Evolutionary conservation across 2,797 vertebrate genomes (phyloP), one percentile per base, ranked within the genome.

Genomic region (Myripristis murdjan): DNA sequence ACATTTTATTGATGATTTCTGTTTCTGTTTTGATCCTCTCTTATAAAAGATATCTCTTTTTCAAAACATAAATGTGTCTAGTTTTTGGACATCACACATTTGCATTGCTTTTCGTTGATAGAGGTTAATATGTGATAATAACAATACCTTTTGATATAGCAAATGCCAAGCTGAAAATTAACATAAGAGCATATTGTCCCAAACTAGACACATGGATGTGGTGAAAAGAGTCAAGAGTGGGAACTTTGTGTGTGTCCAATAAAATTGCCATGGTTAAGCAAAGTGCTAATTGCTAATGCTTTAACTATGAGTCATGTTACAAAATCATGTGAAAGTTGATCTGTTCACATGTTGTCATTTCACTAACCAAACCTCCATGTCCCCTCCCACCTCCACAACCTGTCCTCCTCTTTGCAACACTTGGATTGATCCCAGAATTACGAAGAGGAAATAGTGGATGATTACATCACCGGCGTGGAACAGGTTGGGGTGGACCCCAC

Each of bases 401-500:
- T 83, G 80, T 88, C 91, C 35, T 72, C 83, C 73, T 75, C 77
- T 77, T 51, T 64, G 22, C 5, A n/a, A 74, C 24, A 20, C 70
- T 64, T 60, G 70, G 66, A 77, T 44, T 28, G 5, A 81, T 85
- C 57, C 86, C 94, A 98, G 97, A 95, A 73, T 64, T 95, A 93
- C 85, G 96, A 97, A 78, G 96, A 94, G 85, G 94, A 95, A 74
- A 95, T 97, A 81, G 95, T 96, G 84, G 97, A 99, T 87, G 97
- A 99, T 94, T 98, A 98, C 95, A 77, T 98, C 94, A 97, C 97
- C 48, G 97, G 96, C 80, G 95, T 95, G 91, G 97, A 99, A 89
- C 94, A 99, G 95, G 97, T 94, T n/a, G 95, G 92, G 28, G 87
- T 73, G 16, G 94, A 95, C 59, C 73, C 92, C 23, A 92, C 93